phyloP scores from a whole-genome alignment of 2,888 invertebrate species.

The Neoaliturus tenellus region DNA sequence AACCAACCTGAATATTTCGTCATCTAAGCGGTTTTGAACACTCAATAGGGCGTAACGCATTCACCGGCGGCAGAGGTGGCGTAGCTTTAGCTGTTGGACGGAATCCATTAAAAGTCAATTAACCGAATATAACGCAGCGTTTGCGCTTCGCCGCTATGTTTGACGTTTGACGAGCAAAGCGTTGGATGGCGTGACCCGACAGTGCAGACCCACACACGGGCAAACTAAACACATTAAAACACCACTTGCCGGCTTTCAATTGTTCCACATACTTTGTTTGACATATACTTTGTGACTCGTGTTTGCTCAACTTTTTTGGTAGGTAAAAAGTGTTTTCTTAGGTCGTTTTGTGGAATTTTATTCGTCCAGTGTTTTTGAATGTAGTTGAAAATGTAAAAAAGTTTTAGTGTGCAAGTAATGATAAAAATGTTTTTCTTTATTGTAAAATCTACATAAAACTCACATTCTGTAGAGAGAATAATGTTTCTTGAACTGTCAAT shows the following conservation, averaged over 20 bases:
- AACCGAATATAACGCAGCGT: neutral
- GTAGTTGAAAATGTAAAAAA: too few relatives aligned
- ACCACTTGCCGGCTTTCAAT: constrained; percentile 1
- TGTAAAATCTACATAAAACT: too few relatives aligned
- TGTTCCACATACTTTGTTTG: neutral
- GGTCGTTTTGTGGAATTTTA: too few relatives aligned
- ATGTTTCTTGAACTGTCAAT: too few relatives aligned
- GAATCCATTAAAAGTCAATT: constrained; percentile 27
- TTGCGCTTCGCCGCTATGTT: neutral
- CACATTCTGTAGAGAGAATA: too few relatives aligned
- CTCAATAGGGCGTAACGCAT: neutral
- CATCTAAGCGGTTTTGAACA: neutral
- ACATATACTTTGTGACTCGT: neutral
- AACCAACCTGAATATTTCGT: too few relatives aligned
- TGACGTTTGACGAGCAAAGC: neutral
- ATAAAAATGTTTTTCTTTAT: too few relatives aligned
- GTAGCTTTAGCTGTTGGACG: neutral
- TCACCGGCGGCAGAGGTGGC: neutral
- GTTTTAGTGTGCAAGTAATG: too few relatives aligned
- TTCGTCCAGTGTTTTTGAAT: too few relatives aligned
- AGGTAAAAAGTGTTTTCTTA: too few relatives aligned
- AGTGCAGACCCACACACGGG: neutral
- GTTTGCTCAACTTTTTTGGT: neutral
- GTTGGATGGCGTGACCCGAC: neutral
- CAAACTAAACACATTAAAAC: constrained; percentile 25